Evolutionary conservation across 2,113 vertebrate genomes (phyloP), one percentile per base, ranked within the genome.

Genomic region (Ciconia maguari): DNA sequence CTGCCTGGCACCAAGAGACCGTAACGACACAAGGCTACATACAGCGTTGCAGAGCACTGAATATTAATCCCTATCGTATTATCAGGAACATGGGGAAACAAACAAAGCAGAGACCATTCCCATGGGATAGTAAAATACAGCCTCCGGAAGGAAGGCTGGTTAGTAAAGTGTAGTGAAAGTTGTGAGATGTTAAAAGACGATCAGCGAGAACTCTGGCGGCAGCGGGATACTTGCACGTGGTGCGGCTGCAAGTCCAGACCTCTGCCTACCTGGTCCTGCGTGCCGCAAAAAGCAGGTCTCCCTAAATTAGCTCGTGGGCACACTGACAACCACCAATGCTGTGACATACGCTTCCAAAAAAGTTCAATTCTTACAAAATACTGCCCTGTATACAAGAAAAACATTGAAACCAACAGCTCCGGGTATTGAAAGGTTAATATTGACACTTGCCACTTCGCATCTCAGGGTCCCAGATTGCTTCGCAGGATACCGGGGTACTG

Each of bases 401-500:
- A 10, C 34, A 6, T 7, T 16, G 20, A 51, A 64, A 69, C 18
- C 7, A 14, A 8, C 3, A 49, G 18, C 74, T 6, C 16, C 1
- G 2, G 30, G 21, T 41, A 26, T 5, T 3, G n/a, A 24, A 49
- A 38, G 32, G 38, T 61, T 61, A 22, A 44, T 9, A 21, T 1
- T 13, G 32, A 30, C 18, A 6, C 34, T 8, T 8, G 29, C 8
- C 41, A 1, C 51, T 30, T 29, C 51, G 24, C 26, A 25, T 10
- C 36, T 10, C 60, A 6, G 21, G 36, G 30, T 49, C 54, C 66
- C 49, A 20, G 3, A 6, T 2, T 4, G 8, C 71, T 26, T 7
- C 4, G 1, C 2, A 0, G 52, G 74, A 0, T 36, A 5, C 9
- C 8, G 1, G 29, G 48, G 64, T 13, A 2, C 32, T 2, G 21